These are phyloP conservation scores for Eilema sororculum DNA, from an alignment of 2,888 invertebrate species.

Conservation along the genomic window DNA sequence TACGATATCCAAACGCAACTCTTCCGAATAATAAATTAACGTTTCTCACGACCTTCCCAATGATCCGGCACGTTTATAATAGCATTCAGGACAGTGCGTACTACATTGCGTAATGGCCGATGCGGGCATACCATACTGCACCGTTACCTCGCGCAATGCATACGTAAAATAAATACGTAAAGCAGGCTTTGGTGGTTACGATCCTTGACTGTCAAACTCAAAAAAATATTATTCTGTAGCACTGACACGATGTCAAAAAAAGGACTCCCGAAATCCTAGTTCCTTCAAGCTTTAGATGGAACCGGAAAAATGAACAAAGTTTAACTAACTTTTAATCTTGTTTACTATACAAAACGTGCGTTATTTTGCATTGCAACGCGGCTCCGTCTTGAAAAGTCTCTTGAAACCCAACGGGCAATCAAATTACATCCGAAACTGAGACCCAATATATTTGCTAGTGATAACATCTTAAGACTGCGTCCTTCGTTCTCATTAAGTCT, in stretches of 20 bases:
- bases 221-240: neutral
- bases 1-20: neutral
- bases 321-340: neutral
- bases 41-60: constrained; percentile 63
- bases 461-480: no score
- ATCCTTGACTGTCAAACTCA: neutral
- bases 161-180: constrained; percentile 39
- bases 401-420: no score
- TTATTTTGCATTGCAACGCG: no score
- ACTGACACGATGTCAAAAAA: no score
- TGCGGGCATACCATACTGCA: constrained; percentile 42
- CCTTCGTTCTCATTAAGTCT: no score
- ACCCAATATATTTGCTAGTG: no score
- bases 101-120: constrained; percentile 49
- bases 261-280: no score
- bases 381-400: no score
- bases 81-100: constrained; percentile 17
- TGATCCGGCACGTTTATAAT: constrained; percentile 57
- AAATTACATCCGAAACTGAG: no score
- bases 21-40: constrained; percentile 41
- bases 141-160: constrained; percentile 58
- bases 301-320: no score
- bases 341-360: no score
- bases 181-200: neutral
- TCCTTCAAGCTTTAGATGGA: neutral